phyloP scores from a whole-genome alignment of 2,113 vertebrate species.

The Brevimyrus niger region DNA sequence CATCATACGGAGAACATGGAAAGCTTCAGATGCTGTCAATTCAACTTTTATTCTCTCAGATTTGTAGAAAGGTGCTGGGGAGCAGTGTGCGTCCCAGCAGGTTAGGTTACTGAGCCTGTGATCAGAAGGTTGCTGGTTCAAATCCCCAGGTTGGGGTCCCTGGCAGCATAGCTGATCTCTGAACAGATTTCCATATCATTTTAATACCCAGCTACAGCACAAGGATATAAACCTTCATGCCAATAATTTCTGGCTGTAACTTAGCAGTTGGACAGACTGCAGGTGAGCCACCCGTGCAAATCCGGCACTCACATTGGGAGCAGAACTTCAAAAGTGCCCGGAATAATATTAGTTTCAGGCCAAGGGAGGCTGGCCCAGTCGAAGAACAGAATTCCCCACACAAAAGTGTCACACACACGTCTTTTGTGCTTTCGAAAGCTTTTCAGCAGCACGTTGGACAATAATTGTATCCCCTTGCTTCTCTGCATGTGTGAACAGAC shows the following conservation, averaged over 20 bases:
- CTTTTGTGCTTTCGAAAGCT: constrained; percentile 78
- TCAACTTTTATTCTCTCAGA: constrained; percentile 57
- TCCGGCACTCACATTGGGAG: not conserved
- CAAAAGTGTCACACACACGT: constrained; percentile 71
- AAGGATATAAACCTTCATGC: not conserved
- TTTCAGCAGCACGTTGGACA: constrained; percentile 80
- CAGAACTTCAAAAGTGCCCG: constrained; percentile 69
- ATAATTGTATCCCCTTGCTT: constrained; percentile 89
- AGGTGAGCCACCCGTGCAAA: not conserved
- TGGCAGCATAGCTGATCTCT: not conserved
- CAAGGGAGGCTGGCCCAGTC: constrained; percentile 69
- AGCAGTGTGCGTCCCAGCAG: not conserved
- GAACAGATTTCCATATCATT: not conserved
- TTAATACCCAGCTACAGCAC: constrained; percentile 31
- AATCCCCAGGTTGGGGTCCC: not conserved
- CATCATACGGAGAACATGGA: too few relatives aligned
- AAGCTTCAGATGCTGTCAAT: constrained; percentile 64
- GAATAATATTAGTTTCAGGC: constrained; percentile 79
- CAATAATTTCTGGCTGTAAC: not conserved
- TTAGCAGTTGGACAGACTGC: not conserved
- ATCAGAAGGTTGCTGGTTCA: not conserved
- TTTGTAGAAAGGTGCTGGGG: constrained; percentile 17
- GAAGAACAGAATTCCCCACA: constrained; percentile 76
- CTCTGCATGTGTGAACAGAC: constrained; percentile 47
- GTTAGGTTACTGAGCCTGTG: not conserved